Evolutionary conservation across 2,888 invertebrate genomes (phyloP).

Genomic region (Heliothis peltigera): DNA sequence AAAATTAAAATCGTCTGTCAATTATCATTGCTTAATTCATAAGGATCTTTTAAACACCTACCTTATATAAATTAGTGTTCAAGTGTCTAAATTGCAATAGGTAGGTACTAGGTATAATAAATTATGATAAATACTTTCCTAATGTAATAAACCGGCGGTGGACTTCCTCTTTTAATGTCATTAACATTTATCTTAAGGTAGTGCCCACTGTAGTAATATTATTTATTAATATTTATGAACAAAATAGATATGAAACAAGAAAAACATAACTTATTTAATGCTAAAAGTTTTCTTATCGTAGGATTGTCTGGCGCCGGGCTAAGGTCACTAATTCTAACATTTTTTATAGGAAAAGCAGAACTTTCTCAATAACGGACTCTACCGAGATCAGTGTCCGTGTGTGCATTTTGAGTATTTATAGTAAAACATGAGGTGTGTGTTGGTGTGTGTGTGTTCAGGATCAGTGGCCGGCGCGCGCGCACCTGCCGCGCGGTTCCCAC

Average conservation of each 20-base stretch:
- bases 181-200: neutral
- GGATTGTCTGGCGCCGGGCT: constrained; percentile 41
- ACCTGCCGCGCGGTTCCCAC: constrained; percentile 89
- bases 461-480: constrained; percentile 89
- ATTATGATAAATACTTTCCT: too few species aligned
- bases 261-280: neutral
- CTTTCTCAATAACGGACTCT: constrained; percentile 81
- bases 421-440: constrained; percentile 63
- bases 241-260: neutral
- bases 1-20: too few species aligned
- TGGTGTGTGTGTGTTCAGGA: constrained; percentile 85
- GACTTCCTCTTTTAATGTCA: neutral
- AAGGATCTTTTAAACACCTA: too few species aligned
- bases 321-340: constrained; percentile 52
- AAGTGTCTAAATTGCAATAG: too few species aligned
- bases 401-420: constrained; percentile 64
- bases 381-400: constrained; percentile 65
- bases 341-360: constrained; percentile 81
- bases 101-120: too few species aligned
- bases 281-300: constrained; percentile 21
- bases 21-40: too few species aligned
- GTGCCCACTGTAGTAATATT: neutral
- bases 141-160: too few species aligned
- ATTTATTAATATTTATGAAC: neutral
- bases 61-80: too few species aligned